Evolutionary conservation across 2,888 invertebrate genomes (phyloP), one percentile per base, ranked within the genome.

Genomic region (Dysmachus trigonus): DNA sequence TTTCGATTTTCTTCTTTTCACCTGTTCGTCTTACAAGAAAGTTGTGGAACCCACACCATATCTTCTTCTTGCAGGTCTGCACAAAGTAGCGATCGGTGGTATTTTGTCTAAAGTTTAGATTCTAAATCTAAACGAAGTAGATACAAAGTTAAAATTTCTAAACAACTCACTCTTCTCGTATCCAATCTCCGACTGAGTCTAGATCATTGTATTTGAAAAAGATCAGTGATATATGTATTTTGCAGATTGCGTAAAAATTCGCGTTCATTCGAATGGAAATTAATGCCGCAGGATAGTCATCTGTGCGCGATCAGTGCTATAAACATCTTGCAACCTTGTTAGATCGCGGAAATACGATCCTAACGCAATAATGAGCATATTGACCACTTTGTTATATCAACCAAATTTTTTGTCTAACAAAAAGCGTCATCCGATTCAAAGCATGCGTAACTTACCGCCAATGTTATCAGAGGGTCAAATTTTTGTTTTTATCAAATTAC

Each of bases 1-100:
- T 74, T 30, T 2, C 7, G 71, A 31, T 73, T 31, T 33, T 27
- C 76, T 35, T 72, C 76, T 76, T 85, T 85, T 76, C 76, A 85
- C 85, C 73, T 76, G 73, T 35, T 13, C 73, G 33, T 62, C 27
- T 31, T 38, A 15, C 51, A 85, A 33, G 53, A 76, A 76, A 76
- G 84, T 73, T 85, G 13, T 31, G 62, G 62, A 18, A 27, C 62
- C 18, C 62, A 62, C 62, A 47, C 27, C 13, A 27, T n/a, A n/a
- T n/a, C n/a, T n/a, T 18, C 27, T 18, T 10, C 62, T 62, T 62
- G 7, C 27, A 27, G 62, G 13, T 62, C 18, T 22, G 51, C 18
- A 51, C 13, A 62, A 47, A 22, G 22, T 62, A 18, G 22, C 27
- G 62, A 62, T 62, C 62, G 22, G 8, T 53, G 51, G 22, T 13